These are phyloP conservation scores for Agapornis roseicollis DNA, from an alignment of 2,113 vertebrate genomes.

Conservation along the genomic window DNA sequence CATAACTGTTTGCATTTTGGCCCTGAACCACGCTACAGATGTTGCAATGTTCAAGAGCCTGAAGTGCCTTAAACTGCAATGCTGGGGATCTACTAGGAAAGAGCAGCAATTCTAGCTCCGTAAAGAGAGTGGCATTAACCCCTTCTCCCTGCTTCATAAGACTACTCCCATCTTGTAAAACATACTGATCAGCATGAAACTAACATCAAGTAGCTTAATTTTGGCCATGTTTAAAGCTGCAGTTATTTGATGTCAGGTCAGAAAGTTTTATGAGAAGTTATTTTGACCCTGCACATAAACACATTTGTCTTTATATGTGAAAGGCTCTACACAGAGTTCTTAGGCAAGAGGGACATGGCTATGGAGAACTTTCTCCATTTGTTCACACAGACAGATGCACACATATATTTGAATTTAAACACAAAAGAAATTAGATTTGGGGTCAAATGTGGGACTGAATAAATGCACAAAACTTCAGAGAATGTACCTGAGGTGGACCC, in stretches of 20 bases:
- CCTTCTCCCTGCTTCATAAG: rapidly evolving
- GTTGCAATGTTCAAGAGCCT: constrained; percentile 32
- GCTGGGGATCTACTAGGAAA: constrained; percentile 20
- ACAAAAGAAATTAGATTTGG: background rate
- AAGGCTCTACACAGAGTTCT: background rate
- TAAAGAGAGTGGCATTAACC: background rate
- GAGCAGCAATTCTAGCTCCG: background rate
- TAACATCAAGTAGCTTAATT: background rate
- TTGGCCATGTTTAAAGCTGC: background rate
- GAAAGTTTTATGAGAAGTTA: background rate
- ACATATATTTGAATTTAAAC: background rate
- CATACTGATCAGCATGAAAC: background rate
- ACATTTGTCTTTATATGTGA: background rate
- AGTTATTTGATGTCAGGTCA: background rate
- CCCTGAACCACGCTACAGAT: background rate
- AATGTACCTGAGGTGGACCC: background rate
- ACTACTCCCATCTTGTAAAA: background rate
- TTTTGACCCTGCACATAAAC: background rate
- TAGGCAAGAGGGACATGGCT: background rate
- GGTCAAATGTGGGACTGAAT: background rate
- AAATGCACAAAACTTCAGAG: background rate
- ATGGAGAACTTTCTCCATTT: background rate
- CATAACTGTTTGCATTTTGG: constrained; percentile 60
- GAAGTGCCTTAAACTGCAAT: constrained; percentile 4
- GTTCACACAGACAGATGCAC: background rate